phyloP scores from a whole-genome alignment of 1,140 invertebrate genomes.

The Drosophila sp. region DNA sequence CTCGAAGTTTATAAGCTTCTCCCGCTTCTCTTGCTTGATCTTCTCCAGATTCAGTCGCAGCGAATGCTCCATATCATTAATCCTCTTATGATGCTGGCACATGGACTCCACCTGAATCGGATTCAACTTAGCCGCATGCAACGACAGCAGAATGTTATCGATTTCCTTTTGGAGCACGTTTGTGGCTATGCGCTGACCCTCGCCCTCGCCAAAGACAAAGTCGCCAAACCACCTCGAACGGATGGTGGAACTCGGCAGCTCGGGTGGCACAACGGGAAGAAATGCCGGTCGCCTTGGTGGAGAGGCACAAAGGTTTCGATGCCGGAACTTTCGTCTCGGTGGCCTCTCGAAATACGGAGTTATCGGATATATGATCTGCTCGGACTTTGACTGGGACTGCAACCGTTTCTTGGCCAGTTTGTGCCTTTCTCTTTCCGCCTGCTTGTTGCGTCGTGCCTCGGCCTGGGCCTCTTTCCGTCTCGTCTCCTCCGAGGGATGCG shows the following conservation, averaged over 20 bases:
- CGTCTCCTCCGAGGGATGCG: constrained; percentile 19
- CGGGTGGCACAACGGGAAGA: not conserved
- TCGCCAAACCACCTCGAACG: constrained; percentile 56
- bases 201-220: not conserved
- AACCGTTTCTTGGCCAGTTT: not conserved
- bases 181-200: constrained; percentile 11
- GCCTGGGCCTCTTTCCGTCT: constrained; percentile 7
- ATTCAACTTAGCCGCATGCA: constrained; percentile 31
- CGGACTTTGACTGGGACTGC: not conserved
- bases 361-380: not conserved
- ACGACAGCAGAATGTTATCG: constrained; percentile 29
- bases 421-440: not conserved
- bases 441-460: not conserved
- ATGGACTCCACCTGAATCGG: constrained; percentile 23
- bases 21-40: constrained; percentile 26
- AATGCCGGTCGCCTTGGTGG: constrained; percentile 13
- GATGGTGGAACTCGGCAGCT: not conserved
- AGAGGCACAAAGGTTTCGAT: not conserved
- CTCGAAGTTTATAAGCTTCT: constrained; percentile 4
- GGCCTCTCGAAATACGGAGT: constrained; percentile 53
- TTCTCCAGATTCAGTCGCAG: constrained; percentile 21
- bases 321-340: not conserved
- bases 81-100: constrained; percentile 40
- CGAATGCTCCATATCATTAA: constrained; percentile 56
- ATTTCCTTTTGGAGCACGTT: constrained; percentile 45